Conservation (phyloP, 2,113 vertebrate species). For the Epinephelus lanceolatus region DNA sequence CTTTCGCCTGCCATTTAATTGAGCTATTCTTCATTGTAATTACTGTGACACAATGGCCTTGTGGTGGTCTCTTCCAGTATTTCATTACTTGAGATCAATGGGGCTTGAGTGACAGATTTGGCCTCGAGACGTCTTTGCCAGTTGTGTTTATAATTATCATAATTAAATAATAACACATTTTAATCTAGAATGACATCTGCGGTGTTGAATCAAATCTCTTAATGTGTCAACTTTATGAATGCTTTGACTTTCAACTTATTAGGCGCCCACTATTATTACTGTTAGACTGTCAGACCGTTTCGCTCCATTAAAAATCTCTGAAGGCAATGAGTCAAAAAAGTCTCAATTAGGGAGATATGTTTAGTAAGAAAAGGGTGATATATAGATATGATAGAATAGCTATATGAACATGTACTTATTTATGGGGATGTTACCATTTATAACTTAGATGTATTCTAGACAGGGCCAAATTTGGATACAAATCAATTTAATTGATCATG, state of each 20-base stretch:
- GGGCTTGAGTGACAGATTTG: slow-evolving; percentile 66
- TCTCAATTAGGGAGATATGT: neutral
- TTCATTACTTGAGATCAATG: slow-evolving; percentile 73
- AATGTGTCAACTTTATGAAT: slow-evolving; percentile 27
- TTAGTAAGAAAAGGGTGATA: neutral
- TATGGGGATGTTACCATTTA: neutral
- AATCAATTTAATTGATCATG: no score
- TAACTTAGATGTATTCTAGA: neutral
- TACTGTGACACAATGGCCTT: slow-evolving; percentile 60
- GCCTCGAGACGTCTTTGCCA: slow-evolving; percentile 21
- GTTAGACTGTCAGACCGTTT: slow-evolving; percentile 17
- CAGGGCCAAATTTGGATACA: no score
- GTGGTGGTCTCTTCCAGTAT: slow-evolving; percentile 51
- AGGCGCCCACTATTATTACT: slow-evolving; percentile 17
- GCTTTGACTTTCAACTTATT: slow-evolving; percentile 38
- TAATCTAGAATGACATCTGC: slow-evolving; percentile 18
- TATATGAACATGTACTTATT: neutral
- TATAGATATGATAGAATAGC: neutral
- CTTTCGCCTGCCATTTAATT: slow-evolving; percentile 53
- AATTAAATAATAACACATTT: slow-evolving; percentile 49
- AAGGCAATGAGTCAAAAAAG: neutral
- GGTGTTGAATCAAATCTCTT: slow-evolving; percentile 28
- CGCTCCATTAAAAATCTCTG: slow-evolving; percentile 16
- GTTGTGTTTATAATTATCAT: slow-evolving; percentile 48
- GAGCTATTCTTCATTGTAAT: slow-evolving; percentile 72